A percentile compares a stretch with the other conserved stretches of the same genome.
phyloP scores from a whole-genome alignment of 2,113 vertebrate genomes.

The Ahaetulla prasina region DNA sequence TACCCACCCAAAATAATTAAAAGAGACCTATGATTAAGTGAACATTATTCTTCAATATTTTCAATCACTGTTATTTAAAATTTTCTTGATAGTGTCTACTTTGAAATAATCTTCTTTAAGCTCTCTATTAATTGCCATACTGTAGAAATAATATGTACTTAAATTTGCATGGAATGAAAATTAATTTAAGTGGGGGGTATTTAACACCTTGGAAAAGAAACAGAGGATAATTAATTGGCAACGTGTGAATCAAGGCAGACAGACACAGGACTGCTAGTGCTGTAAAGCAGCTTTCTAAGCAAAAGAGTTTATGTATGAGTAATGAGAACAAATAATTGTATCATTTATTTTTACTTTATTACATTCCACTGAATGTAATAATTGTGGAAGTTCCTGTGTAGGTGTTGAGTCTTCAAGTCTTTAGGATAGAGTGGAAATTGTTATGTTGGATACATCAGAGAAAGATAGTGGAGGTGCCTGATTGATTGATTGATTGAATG shows the following conservation, averaged over 20 bases:
- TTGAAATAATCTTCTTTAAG: conserved; percentile 80
- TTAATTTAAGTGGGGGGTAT: conserved; percentile 68
- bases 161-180: conserved; percentile 70
- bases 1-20: neutral
- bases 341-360: neutral
- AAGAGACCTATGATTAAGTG: neutral
- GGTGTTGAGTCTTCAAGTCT: neutral
- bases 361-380: neutral
- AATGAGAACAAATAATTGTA: neutral
- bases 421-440: neutral
- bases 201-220: conserved; percentile 61
- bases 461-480: neutral
- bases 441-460: neutral
- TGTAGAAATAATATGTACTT: conserved; percentile 76
- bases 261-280: neutral
- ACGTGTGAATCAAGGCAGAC: neutral
- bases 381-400: neutral
- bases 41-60: conserved; percentile 43
- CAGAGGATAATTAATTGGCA: conserved; percentile 55
- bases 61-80: conserved; percentile 69
- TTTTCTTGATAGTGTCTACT: conserved; percentile 74
- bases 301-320: neutral
- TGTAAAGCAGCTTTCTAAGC: neutral
- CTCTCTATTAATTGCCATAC: conserved; percentile 78
- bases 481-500: too few relatives aligned